Evolutionary conservation across 2,113 vertebrate genomes (phyloP), one percentile per base, ranked within the genome.

Genomic region (Dicaeum eximium): DNA sequence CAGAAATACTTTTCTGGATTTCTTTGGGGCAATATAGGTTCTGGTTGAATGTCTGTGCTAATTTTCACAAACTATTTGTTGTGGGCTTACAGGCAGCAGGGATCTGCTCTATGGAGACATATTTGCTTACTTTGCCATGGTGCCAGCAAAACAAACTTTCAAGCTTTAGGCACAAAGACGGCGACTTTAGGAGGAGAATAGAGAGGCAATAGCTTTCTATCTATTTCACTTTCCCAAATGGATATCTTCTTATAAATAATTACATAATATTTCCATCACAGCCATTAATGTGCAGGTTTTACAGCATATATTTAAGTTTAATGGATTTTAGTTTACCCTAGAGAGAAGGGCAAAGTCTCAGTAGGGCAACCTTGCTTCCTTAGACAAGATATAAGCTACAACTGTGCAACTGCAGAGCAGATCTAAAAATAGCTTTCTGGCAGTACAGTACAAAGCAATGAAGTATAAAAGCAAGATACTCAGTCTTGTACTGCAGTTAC

Each of bases 341-440:
- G 93, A 93, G 88, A 81, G 50, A 97, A 96, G 80, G 93, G 69
- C 79, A 90, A 83, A 95, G 37, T 72, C 83, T 89, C 93, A 54
- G 73, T 87, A 87, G 80, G 61, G 37, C 83, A 96, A 87, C 62
- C 53, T 91, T 88, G n/a, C 62, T 92, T 92, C 47, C 80, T 93
- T 72, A 71, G 73, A 77, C 15, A 71, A 95, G 65, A 90, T 80
- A 88, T 8, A 90, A 93, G 81, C 80, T 88, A 93, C 82, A 93
- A 94, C 87, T 62, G 71, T 93, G 72, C 67, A 84, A 80, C 56
- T 91, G 90, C 92, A 75, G 78, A 92, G 23, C 42, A 66, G 37
- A 45, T 89, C 86, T 95, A 97, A 94, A 96, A 97, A 97, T 96
- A 97, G 90, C 28, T 87, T 86, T 84, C 93, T 95, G 51, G 28